Percentiles rank a stretch among this genome's conserved stretches.
These are phyloP conservation scores for Haliaeetus leucogaster DNA, from an alignment of 2,113 vertebrate species.

Conservation along the genomic window DNA sequence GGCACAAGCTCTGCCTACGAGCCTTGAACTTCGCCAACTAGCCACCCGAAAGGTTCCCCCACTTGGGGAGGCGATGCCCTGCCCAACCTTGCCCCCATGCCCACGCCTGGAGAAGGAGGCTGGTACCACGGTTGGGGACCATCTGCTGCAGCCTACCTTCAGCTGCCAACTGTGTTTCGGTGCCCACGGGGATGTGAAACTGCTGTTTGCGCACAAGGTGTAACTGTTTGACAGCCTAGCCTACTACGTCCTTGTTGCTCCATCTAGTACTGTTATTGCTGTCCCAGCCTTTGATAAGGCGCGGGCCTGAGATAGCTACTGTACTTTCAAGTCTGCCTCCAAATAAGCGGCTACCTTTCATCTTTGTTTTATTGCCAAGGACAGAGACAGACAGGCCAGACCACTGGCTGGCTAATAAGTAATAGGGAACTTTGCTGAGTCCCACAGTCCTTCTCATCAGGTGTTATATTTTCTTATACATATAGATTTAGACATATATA, in stretches of 20 bases:
- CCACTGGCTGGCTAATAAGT: slow-evolving; percentile 86
- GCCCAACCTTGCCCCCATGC: neutral
- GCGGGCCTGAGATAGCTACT: slow-evolving; percentile 84
- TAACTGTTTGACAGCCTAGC: slow-evolving; percentile 55
- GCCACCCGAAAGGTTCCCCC: neutral
- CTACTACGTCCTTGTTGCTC: slow-evolving; percentile 82
- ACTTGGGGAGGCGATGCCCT: neutral
- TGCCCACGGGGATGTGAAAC: neutral
- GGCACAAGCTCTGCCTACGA: rapidly evolving
- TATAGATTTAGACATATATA: neutral
- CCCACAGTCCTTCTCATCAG: slow-evolving; percentile 64
- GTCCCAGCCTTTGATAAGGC: slow-evolving; percentile 83
- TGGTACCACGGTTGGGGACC: neutral
- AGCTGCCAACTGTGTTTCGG: neutral
- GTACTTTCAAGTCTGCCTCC: slow-evolving; percentile 87
- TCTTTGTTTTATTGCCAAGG: slow-evolving; percentile 89
- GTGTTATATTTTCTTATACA: slow-evolving; percentile 24
- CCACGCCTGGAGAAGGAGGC: neutral
- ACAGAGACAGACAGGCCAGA: slow-evolving; percentile 74
- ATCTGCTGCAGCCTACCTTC: neutral
- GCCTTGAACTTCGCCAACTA: neutral
- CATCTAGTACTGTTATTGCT: slow-evolving; percentile 80
- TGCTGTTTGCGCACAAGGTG: slow-evolving; percentile 44
- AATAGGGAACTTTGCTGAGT: slow-evolving; percentile 81
- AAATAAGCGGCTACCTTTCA: slow-evolving; percentile 87